Evolutionary conservation across 1,140 invertebrate genomes (phyloP), one percentile per base, ranked within the genome.

Genomic region (Fopius arisanus): DNA sequence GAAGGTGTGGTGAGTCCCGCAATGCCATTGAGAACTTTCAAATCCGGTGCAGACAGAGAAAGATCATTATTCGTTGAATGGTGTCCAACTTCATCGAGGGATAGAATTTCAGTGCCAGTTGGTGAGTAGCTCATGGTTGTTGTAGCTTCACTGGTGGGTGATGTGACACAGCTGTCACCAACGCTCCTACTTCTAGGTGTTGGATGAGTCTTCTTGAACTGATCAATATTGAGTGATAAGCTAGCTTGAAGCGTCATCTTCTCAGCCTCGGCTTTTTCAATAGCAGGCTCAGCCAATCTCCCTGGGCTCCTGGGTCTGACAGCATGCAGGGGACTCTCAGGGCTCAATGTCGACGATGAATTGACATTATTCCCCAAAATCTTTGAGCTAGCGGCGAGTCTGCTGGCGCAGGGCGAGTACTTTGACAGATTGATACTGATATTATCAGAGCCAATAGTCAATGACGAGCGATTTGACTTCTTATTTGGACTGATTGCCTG

Each of bases 391-490:
- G 87, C 85, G 0, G 86, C 86, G 1, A 88, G 74, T 23, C 87
- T 80, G 41, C 85, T 86, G 4, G 87, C 86, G 51, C 86, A 87
- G 0, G 87, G 87, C n/a, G 87, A 88, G 70, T 87, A 88, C 72
- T 88, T 88, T 26, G 86, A 86, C 37, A 87, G 43, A 69, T 85
- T 87, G 23, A 86, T 77, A n/a, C 78, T 80, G 19, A 84, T 82
- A 54, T 85, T 83, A 66, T 83, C 84, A 1, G 82, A 70, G 7
- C 83, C 84, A 21, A 84, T 83, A 0, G 83, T 80, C 16, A 87
- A 73, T 1, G 85, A 86, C 0, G 87, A 84, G 9, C 84, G 82
- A 41, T 83, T 86, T 9, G 84, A 75, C 66, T 85, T 86, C 59
- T 83, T 86, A 40, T 85, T 68, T 0, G 82, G 84, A 21, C 83